Percentiles rank a stretch among this genome's conserved stretches.
These are phyloP conservation scores for Gnathonemus longibarbis DNA, from an alignment of 2,113 vertebrate species.

Conservation along the genomic window DNA sequence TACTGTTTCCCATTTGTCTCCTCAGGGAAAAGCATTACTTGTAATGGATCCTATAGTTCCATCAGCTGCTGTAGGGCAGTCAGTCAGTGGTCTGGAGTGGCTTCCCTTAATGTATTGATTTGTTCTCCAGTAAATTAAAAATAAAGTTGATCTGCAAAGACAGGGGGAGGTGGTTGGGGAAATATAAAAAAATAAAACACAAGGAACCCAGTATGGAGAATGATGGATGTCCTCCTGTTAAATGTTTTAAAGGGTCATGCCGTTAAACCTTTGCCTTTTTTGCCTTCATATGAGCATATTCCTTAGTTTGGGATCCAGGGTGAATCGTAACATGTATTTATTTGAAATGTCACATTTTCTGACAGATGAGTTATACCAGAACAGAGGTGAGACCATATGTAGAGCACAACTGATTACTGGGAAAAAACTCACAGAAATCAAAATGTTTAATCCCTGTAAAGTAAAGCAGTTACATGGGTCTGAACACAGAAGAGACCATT, in stretches of 20 bases:
- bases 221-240: not conserved
- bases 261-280: not conserved
- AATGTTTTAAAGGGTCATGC: not conserved
- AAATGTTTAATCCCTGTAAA: not conserved
- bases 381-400: not conserved
- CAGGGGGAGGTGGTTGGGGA: not conserved
- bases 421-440: not conserved
- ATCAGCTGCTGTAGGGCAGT: constrained; percentile 22
- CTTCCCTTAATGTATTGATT: not conserved
- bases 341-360: not conserved
- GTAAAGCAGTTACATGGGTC: not conserved
- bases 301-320: not conserved
- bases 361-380: not conserved
- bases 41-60: not conserved
- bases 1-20: not conserved
- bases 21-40: constrained; percentile 2
- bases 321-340: not conserved
- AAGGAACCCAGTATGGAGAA: not conserved
- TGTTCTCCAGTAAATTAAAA: not conserved
- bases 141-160: not conserved
- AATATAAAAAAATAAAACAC: not conserved
- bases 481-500: not conserved
- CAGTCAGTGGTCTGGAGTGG: not conserved
- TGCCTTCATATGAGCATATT: not conserved
- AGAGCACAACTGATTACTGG: not conserved